These are phyloP conservation scores for Sander vitreus DNA, from an alignment of 2,113 vertebrate species.

Conservation along the genomic window DNA sequence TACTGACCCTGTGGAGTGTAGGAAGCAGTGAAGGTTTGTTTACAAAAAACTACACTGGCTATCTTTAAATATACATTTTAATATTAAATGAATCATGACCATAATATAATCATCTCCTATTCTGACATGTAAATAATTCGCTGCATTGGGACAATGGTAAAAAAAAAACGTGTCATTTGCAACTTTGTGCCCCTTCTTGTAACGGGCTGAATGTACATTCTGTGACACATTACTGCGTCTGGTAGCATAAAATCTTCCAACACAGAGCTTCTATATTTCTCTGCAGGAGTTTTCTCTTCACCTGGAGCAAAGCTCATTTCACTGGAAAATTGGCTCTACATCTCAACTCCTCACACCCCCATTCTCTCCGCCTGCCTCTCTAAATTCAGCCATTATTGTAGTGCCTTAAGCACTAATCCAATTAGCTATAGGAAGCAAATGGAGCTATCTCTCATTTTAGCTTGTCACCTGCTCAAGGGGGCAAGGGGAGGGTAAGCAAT, in stretches of 20 bases:
- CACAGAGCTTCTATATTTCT: constrained; percentile 68
- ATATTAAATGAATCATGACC: neutral
- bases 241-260: constrained; percentile 57
- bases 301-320: constrained; percentile 81
- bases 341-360: constrained; percentile 61
- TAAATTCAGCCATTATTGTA: constrained; percentile 73
- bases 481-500: constrained; percentile 27
- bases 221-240: constrained; percentile 55
- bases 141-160: neutral
- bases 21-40: too few species aligned
- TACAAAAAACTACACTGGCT: too few species aligned
- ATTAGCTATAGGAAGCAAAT: constrained; percentile 82
- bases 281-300: constrained; percentile 77
- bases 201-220: constrained; percentile 43
- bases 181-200: constrained; percentile 9
- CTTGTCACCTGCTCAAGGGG: constrained; percentile 71
- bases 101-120: neutral
- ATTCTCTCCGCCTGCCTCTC: constrained; percentile 68
- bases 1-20: neutral
- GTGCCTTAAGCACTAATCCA: constrained; percentile 81
- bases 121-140: constrained; percentile 26
- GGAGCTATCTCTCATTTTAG: constrained; percentile 78
- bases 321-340: constrained; percentile 75
- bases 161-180: constrained; percentile 36
- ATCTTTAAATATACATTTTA: too few species aligned